A percentile compares a stretch with the other conserved stretches of the same genome.
Conservation (phyloP, 2,797 vertebrate genomes). For the Syndactyla subalaris region DNA sequence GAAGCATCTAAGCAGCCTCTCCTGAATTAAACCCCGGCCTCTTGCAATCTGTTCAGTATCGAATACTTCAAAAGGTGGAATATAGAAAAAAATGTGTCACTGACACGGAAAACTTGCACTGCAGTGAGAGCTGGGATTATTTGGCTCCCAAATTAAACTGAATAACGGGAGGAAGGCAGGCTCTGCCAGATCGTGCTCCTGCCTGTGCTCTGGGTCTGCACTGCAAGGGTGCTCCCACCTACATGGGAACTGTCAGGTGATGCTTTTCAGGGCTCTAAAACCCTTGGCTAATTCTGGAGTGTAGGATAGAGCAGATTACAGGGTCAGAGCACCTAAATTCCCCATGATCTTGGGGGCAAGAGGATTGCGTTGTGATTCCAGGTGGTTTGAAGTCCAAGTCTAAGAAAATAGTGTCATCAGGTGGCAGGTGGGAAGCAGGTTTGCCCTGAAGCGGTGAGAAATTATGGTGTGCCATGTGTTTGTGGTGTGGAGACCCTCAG, state of each 20-base stretch:
- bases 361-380: not conserved
- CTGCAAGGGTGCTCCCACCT: not conserved
- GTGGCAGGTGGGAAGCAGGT: not conserved
- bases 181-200: not conserved
- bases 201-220: not conserved
- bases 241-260: not conserved
- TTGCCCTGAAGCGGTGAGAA: not conserved
- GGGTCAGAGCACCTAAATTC: not conserved
- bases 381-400: not conserved
- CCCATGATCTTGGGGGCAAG: not conserved
- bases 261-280: not conserved
- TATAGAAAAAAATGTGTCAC: constrained; percentile 51
- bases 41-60: constrained; percentile 74
- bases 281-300: not conserved
- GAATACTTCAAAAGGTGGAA: constrained; percentile 74
- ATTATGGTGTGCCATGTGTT: not conserved
- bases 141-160: not conserved
- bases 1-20: constrained; percentile 60
- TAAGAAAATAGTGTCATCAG: not conserved
- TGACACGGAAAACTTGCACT: not conserved
- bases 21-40: constrained; percentile 67
- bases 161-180: not conserved
- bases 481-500: not conserved
- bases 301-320: not conserved
- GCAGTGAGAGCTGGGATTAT: not conserved